These are phyloP conservation scores for Kryptolebias ocellatus DNA, from an alignment of 2,797 vertebrate genomes.

Conservation along the genomic window DNA sequence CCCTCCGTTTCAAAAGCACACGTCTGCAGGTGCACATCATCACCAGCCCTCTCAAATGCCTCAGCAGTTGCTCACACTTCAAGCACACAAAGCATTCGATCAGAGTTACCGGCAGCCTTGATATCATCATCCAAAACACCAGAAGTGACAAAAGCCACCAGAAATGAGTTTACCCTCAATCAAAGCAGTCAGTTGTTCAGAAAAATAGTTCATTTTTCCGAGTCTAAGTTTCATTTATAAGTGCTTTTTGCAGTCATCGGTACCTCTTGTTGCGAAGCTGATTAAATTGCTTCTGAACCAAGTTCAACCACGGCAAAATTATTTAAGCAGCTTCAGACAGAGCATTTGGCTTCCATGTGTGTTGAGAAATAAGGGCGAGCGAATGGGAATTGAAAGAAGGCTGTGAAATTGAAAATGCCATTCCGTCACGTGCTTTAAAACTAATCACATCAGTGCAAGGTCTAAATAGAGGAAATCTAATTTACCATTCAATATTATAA, in stretches of 20 bases:
- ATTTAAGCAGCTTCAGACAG: slow-evolving; percentile 50
- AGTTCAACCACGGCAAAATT: slow-evolving; percentile 54
- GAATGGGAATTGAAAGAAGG: slow-evolving; percentile 34
- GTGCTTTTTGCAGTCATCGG: slow-evolving; percentile 45
- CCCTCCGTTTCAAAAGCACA: slow-evolving; percentile 34
- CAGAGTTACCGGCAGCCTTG: slow-evolving; percentile 21
- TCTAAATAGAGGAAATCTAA: slow-evolving; percentile 23
- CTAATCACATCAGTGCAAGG: slow-evolving; percentile 23
- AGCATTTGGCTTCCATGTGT: slow-evolving; percentile 48
- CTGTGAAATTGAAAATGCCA: slow-evolving; percentile 43
- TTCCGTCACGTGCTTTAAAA: slow-evolving; percentile 12
- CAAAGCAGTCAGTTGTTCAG: slow-evolving; percentile 26
- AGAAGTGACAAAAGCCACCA: slow-evolving; percentile 24
- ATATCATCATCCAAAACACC: slow-evolving; percentile 36
- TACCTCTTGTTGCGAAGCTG: slow-evolving; percentile 55
- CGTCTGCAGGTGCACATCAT: slow-evolving; percentile 48
- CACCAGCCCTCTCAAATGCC: slow-evolving; percentile 52
- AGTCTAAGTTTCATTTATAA: slow-evolving; percentile 51
- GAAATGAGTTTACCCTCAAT: slow-evolving; percentile 9
- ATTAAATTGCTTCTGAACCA: slow-evolving; percentile 59
- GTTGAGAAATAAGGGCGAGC: slow-evolving; percentile 28
- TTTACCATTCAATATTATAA: slow-evolving; percentile 9
- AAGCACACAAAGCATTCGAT: slow-evolving; percentile 20
- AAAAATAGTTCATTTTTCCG: slow-evolving; percentile 42
- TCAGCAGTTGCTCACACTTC: slow-evolving; percentile 46